Percentiles rank a stretch among this genome's conserved stretches.
phyloP scores from a whole-genome alignment of 2,797 vertebrate genomes.

The Muscicapa comitata region DNA sequence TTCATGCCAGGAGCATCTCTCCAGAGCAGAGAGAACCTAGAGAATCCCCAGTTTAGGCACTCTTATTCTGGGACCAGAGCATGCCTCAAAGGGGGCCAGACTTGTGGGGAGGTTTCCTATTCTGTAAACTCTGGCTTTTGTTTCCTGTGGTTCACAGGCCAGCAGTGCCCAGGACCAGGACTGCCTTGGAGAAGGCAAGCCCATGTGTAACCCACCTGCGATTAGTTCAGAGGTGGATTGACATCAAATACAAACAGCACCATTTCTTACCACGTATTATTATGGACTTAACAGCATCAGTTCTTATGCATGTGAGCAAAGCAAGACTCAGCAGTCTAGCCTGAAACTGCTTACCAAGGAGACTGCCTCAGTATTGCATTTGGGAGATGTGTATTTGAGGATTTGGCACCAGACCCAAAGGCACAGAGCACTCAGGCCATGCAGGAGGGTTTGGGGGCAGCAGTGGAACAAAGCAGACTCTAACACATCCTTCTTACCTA shows the following conservation, averaged over 20 bases:
- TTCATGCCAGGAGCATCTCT: background rate
- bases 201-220: background rate
- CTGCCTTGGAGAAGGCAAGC: background rate
- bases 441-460: background rate
- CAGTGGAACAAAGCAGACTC: background rate
- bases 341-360: background rate
- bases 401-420: background rate
- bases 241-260: background rate
- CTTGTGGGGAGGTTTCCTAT: accelerated
- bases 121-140: background rate
- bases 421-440: background rate
- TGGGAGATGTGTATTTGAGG: background rate
- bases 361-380: background rate
- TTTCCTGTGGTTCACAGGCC: background rate
- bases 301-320: background rate
- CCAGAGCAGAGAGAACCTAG: background rate
- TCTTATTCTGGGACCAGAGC: background rate
- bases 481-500: background rate
- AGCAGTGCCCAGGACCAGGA: background rate
- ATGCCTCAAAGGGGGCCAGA: background rate
- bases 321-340: background rate
- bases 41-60: accelerated
- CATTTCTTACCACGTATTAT: background rate
- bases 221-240: background rate
- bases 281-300: background rate